Evolutionary conservation across 2,888 invertebrate species (phyloP).

Genomic region (Chironomus riparius): DNA sequence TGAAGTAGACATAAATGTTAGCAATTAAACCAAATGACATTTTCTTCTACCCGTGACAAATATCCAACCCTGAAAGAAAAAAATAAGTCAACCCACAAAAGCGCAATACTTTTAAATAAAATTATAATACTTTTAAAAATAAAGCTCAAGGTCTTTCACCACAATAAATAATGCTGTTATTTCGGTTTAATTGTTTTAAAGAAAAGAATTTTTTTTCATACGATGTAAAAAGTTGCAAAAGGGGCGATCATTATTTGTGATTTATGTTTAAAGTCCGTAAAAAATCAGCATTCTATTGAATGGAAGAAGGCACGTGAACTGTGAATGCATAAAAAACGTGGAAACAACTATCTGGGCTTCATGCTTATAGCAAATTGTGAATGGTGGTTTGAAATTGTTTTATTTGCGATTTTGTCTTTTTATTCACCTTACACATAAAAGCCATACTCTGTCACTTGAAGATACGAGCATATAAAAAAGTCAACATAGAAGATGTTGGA

Average conservation of each 20-base stretch:
- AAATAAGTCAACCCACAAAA: too few species aligned
- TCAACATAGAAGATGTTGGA: too few species aligned
- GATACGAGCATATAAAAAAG: too few species aligned
- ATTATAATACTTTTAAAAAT: background rate
- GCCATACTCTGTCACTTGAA: too few species aligned
- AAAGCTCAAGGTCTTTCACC: background rate
- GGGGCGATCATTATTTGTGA: background rate
- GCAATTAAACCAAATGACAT: too few species aligned
- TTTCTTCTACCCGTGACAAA: too few species aligned
- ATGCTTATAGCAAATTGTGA: background rate
- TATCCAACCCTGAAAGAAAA: too few species aligned
- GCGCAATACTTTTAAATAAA: background rate
- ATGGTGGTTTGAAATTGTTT: background rate
- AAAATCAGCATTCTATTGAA: background rate
- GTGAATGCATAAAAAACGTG: background rate
- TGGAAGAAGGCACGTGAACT: background rate
- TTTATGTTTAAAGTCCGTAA: background rate
- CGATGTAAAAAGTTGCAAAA: background rate
- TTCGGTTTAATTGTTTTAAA: background rate
- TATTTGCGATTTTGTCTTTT: too few species aligned
- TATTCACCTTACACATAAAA: too few species aligned
- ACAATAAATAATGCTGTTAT: background rate
- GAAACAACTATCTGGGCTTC: too few species aligned
- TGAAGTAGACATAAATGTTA: too few species aligned
- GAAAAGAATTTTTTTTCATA: too few species aligned